Conservation (phyloP, 2,888 invertebrate species). For the Petrophora chlorosata region DNA sequence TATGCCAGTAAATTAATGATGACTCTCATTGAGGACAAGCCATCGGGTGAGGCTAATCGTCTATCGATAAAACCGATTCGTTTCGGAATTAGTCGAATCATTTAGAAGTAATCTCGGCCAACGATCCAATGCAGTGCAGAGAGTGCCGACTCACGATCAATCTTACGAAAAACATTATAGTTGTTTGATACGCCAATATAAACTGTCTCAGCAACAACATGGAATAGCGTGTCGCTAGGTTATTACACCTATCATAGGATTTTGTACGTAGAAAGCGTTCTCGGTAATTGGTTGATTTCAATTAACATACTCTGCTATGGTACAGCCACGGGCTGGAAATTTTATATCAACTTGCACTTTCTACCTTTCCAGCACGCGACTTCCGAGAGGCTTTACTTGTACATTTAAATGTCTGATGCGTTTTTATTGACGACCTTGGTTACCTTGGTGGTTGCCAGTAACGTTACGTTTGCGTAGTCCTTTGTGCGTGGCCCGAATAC, state of each 20-base stretch:
- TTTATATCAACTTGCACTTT: conserved; percentile 72
- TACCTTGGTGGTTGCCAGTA: conserved; percentile 24
- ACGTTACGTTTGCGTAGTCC: conserved; percentile 48
- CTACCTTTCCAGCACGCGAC: conserved; percentile 66
- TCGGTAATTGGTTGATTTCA: conserved; percentile 66
- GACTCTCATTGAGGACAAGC: conserved; percentile 39
- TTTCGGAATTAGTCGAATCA: conserved; percentile 35
- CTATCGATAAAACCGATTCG: conserved; percentile 40
- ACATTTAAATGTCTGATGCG: conserved; percentile 58
- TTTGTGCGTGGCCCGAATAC: conserved; percentile 60
- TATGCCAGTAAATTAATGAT: conserved; percentile 31
- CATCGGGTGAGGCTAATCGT: conserved; percentile 36
- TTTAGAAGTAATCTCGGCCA: conserved; percentile 37
- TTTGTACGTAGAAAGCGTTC: conserved; percentile 55
- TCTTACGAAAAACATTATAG: not conserved
- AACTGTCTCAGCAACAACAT: conserved; percentile 26
- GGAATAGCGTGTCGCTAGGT: conserved; percentile 51
- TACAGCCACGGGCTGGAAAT: conserved; percentile 56
- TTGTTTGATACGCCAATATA: conserved; percentile 24
- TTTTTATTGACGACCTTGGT: conserved; percentile 51
- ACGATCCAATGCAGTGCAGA: conserved; percentile 9
- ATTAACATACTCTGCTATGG: conserved; percentile 68
- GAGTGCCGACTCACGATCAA: conserved; percentile 14
- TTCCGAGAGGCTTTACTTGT: conserved; percentile 60
- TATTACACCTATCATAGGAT: conserved; percentile 55